Evolutionary conservation across 2,113 vertebrate genomes (phyloP), one percentile per base, ranked within the genome.

Genomic region (Lipophrys pholis): DNA sequence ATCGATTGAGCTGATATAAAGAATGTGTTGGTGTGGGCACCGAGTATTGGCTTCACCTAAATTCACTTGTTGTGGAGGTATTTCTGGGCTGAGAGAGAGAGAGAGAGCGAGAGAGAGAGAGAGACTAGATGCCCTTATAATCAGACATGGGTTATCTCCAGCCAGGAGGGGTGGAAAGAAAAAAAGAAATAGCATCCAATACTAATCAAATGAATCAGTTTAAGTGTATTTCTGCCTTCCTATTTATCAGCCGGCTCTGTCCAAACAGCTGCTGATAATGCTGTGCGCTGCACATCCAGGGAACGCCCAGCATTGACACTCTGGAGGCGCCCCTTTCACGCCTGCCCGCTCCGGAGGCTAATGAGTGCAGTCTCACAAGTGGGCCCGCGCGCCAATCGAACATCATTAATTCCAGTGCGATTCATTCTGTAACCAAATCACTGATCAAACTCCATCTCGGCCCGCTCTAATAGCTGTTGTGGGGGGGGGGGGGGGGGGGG

Each of bases 121-220:
- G 68, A 63, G 21, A 45, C 48, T 57, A 62, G 65, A 40, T 51
- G 8, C 0, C 50, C 67, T 58, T 45, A 0, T 49, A 11, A 41
- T 65, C 38, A 76, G 40, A 45, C 36, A 42, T 45, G 54, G 56
- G 68, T 75, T 76, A 74, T 66, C 82, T 82, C 42, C 51, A 78
- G 69, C 45, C 8, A 79, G 14, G 42, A 30, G 21, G 21, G 21
- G 4, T 30, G 21, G 21, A 30, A 56, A 79, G 65, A 69, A 76
- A 78, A 83, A 80, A 78, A 68, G 69, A 84, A 78, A 87, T 78
- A 53, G 73, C 84, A 81, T 81, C 79, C 84, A 81, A 90, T 86
- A 82, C 81, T 69, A 82, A 91, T 92, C 87, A 86, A 89, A 91
- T 91, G 71, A 84, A 86, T 92, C 80, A 77, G 80, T 87, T 84